Conservation (phyloP, 2,113 vertebrate genomes). For the Lophotis ruficrista region DNA sequence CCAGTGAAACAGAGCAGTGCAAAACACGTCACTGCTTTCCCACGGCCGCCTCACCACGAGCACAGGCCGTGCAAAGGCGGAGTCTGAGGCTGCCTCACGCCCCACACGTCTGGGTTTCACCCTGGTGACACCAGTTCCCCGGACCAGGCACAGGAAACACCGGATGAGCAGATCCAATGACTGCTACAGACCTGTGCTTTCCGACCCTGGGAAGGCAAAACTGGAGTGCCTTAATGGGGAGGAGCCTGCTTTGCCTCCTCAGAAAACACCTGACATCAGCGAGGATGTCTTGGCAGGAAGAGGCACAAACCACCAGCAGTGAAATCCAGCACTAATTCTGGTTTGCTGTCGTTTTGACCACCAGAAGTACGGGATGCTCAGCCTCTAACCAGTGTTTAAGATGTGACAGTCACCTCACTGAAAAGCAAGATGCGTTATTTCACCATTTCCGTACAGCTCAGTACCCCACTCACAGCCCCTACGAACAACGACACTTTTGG, state of each 20-base stretch:
- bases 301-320: not conserved
- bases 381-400: not conserved
- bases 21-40: not conserved
- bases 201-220: not conserved
- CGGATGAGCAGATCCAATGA: fast-evolving
- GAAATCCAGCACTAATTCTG: no score
- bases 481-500: fast-evolving
- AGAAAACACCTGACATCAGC: not conserved
- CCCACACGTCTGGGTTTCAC: fast-evolving
- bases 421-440: not conserved
- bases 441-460: not conserved
- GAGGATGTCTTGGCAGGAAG: fast-evolving
- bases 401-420: no score
- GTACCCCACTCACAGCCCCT: no score
- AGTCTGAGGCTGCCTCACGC: not conserved
- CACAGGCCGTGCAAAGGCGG: fast-evolving
- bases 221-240: not conserved
- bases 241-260: not conserved
- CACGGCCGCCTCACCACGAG: fast-evolving
- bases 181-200: fast-evolving
- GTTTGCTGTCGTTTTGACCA: not conserved
- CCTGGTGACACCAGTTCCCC: no score
- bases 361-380: not conserved
- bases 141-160: fast-evolving
- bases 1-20: no score